Conservation (phyloP, 2,888 invertebrate species). For the Heliconius cydno region DNA sequence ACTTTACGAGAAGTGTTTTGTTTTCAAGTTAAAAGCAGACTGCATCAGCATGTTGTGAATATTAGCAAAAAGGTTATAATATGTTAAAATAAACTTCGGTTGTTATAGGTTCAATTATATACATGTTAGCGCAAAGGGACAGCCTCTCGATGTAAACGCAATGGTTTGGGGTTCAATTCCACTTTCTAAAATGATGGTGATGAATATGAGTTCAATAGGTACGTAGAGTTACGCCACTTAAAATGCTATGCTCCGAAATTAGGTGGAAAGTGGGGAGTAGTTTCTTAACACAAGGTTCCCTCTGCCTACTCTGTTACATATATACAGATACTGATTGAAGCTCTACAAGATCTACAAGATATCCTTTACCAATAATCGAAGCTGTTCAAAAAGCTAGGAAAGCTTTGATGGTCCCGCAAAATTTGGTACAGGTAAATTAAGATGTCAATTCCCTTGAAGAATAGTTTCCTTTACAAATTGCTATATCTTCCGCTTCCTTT, state of each 20-base stretch:
- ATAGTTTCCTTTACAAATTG: slow-evolving; percentile 45
- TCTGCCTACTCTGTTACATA: no score
- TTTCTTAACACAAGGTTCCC: background rate
- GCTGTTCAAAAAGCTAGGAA: no score
- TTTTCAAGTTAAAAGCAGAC: slow-evolving; percentile 13
- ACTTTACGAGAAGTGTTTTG: slow-evolving; percentile 20
- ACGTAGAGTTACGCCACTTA: background rate
- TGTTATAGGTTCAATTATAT: no score
- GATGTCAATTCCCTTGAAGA: slow-evolving; percentile 38
- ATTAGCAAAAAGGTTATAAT: background rate
- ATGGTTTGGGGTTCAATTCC: no score
- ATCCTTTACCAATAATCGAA: background rate
- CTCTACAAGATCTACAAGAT: no score
- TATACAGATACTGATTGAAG: background rate
- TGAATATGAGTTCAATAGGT: no score
- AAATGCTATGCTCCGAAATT: background rate
- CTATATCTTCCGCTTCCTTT: slow-evolving; percentile 27
- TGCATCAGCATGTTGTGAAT: background rate
- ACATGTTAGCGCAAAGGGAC: no score
- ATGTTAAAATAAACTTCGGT: background rate
- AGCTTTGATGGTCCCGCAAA: background rate
- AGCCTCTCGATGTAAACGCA: no score
- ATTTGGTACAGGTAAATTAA: slow-evolving; percentile 36
- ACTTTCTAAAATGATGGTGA: no score
- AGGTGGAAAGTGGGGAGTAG: background rate